Evolutionary conservation across 2,113 vertebrate species (phyloP).

Genomic region (Ginglymostoma cirratum): DNA sequence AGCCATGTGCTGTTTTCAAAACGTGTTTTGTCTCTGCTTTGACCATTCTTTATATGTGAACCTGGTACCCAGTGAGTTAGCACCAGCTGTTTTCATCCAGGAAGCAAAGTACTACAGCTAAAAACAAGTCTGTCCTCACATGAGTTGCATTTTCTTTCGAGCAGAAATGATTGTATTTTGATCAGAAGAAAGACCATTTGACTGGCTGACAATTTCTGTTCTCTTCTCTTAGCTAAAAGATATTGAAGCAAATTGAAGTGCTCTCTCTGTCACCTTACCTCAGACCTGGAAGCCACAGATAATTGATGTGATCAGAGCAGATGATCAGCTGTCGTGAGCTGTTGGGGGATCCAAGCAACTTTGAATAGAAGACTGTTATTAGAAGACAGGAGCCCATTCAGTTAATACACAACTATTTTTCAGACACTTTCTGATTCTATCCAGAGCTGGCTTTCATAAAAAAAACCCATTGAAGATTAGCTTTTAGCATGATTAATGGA

Average conservation of each 20-base stretch:
- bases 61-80: neutral
- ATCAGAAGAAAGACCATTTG: neutral
- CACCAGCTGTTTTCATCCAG: neutral
- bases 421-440: too few relatives aligned
- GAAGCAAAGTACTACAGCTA: neutral
- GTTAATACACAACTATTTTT: too few relatives aligned
- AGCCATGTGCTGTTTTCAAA: neutral
- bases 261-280: neutral
- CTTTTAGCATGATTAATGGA: too few relatives aligned
- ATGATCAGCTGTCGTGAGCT: neutral
- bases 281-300: neutral
- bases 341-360: neutral
- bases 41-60: neutral
- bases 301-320: neutral
- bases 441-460: neutral
- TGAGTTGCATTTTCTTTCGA: neutral
- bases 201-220: too few relatives aligned
- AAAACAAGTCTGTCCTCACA: neutral
- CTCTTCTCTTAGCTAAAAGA: neutral
- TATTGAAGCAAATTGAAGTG: neutral
- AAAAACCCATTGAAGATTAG: too few relatives aligned
- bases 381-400: too few relatives aligned
- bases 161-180: neutral
- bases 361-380: too few relatives aligned
- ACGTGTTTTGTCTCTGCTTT: neutral